Evolutionary conservation across 1,140 invertebrate genomes (phyloP), one percentile per base, ranked within the genome.

Genomic region (Drosophila varians): DNA sequence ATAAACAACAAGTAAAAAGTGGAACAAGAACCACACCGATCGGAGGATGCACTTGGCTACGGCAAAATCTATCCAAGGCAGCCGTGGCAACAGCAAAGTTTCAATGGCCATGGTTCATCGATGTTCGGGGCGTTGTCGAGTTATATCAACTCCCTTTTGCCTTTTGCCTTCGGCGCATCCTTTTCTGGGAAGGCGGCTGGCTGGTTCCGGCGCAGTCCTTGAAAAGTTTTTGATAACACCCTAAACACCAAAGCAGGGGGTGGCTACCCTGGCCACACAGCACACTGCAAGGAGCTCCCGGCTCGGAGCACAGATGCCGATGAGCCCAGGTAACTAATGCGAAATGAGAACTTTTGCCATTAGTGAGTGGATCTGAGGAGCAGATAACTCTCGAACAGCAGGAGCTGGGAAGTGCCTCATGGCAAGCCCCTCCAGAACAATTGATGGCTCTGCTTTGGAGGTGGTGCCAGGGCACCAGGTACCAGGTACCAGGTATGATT

Each of bases 321-420:
- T 64, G 74, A 77, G 51, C 52, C 14, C 18, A 53, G 60, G 66
- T 51, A 76, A 76, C 77, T 82, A 80, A 84, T 84, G 75, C 68
- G 57, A 86, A 86, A 80, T 80, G 56, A 43, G 73, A 86, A 86
- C 80, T 86, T 86, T 86, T 68, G 68, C 77, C 76, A 80, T 86
- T 80, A 79, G 61, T 66, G 64, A 68, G 46, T 72, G 58, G 60
- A 58, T 68, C 66, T 66, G 45, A 47, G 64, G 54, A 64, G 19
- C 38, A 46, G 57, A 73, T 68, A 66, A 4, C 28, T 31, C 28
- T 31, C 28, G 45, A 49, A 25, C 34, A 3, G 43, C 26, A 31
- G 8, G 16, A 36, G 14, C 26, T 25, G 18, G 45, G 9, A 25
- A 14, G 7, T 4, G 8, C 11, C 23, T 40, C n/a, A 14, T 6